phyloP scores from a whole-genome alignment of 2,888 invertebrate genomes.

The Podotricha telesiphe region DNA sequence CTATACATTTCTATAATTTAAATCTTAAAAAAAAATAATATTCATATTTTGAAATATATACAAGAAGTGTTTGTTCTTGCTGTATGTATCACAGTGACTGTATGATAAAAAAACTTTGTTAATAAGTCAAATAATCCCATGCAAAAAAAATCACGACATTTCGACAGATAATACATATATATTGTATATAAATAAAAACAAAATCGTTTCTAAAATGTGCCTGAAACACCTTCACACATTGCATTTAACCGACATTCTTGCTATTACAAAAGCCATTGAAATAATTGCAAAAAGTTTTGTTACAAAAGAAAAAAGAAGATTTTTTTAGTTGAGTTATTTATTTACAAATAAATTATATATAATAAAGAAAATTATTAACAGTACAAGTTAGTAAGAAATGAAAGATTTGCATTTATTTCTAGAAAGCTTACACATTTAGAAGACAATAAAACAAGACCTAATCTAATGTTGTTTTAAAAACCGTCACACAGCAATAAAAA shows the following conservation, averaged over 20 bases:
- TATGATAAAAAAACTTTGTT: conserved; percentile 28
- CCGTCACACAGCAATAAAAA: conserved; percentile 40
- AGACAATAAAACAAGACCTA: conserved; percentile 33
- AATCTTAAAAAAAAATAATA: not conserved
- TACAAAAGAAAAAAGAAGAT: not conserved
- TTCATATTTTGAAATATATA: not conserved
- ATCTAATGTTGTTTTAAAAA: conserved; percentile 23
- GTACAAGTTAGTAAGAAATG: conserved; percentile 12
- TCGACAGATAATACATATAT: conserved; percentile 18
- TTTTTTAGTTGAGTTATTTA: not conserved
- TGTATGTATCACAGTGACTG: conserved; percentile 10
- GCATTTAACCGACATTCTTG: conserved; percentile 46
- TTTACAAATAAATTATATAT: not conserved
- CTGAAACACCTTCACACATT: conserved; percentile 38
- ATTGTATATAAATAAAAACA: conserved; percentile 14
- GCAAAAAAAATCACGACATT: conserved; percentile 37
- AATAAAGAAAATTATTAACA: not conserved
- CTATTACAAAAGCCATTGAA: conserved; percentile 37
- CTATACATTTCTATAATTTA: not conserved
- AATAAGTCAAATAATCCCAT: conserved; percentile 9
- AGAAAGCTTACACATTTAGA: conserved; percentile 36
- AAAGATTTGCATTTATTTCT: conserved; percentile 27
- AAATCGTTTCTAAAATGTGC: conserved; percentile 39
- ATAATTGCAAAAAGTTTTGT: conserved; percentile 43
- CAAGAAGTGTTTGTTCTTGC: not conserved